Percentiles rank a stretch among this genome's conserved stretches.
phyloP scores from a whole-genome alignment of 2,888 invertebrate genomes.

The Cremastinae sp. region DNA sequence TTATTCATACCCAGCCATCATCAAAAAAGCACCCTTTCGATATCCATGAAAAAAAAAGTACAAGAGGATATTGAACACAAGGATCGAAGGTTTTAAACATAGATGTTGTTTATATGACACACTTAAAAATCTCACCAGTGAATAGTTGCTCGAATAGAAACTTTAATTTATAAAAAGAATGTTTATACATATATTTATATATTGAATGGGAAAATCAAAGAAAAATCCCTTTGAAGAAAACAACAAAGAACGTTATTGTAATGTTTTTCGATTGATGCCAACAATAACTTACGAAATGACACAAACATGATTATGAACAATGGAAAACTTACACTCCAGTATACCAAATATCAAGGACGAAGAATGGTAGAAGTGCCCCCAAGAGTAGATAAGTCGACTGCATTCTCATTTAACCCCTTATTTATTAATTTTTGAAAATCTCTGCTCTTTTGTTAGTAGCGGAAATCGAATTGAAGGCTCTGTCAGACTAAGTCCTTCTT shows the following conservation, averaged over 20 bases:
- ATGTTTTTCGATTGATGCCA: constrained; percentile 14
- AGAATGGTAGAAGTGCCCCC: constrained; percentile 73
- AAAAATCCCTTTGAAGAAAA: background rate
- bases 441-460: constrained; percentile 49
- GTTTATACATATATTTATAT: too few relatives aligned
- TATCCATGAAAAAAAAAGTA: constrained; percentile 56
- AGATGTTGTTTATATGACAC: too few relatives aligned
- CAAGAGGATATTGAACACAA: constrained; percentile 34
- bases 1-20: constrained; percentile 55
- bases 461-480: background rate
- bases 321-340: constrained; percentile 76
- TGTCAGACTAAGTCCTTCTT: constrained; percentile 23
- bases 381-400: constrained; percentile 73
- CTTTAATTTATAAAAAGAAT: too few relatives aligned
- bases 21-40: constrained; percentile 55
- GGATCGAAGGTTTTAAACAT: constrained; percentile 8
- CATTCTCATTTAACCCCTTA: constrained; percentile 57
- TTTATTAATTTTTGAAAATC: constrained; percentile 18
- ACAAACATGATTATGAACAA: constrained; percentile 50
- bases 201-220: background rate
- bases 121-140: too few relatives aligned
- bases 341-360: constrained; percentile 77
- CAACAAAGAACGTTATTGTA: background rate
- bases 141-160: too few relatives aligned
- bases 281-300: constrained; percentile 38